phyloP scores from a whole-genome alignment of 2,797 vertebrate species.

The Alauda arvensis region DNA sequence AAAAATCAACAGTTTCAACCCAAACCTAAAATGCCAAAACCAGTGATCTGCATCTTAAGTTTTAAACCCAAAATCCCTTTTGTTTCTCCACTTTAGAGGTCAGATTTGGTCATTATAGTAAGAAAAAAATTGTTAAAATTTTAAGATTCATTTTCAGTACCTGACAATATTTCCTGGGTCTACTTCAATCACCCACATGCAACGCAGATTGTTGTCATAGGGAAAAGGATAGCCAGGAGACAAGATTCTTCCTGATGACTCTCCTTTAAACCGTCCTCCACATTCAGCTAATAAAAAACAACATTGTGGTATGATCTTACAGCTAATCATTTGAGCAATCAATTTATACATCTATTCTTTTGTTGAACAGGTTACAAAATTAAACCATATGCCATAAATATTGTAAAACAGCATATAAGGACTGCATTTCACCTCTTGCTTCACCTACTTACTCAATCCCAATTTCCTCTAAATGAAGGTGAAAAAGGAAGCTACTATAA shows the following conservation, averaged over 20 bases:
- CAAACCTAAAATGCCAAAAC: background rate
- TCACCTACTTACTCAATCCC: background rate
- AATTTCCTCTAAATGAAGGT: background rate
- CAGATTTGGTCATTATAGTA: background rate
- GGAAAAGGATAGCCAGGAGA: slow-evolving; percentile 98
- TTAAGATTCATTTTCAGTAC: slow-evolving; percentile 64
- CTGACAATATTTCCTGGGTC: slow-evolving; percentile 98
- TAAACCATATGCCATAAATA: background rate
- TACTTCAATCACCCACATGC: slow-evolving; percentile 95
- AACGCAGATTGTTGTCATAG: slow-evolving; percentile 96
- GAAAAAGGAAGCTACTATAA: background rate
- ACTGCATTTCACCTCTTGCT: background rate
- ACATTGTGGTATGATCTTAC: background rate
- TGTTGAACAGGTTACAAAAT: background rate
- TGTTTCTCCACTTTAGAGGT: background rate
- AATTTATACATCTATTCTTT: background rate
- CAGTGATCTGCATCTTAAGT: background rate
- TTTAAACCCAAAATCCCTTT: background rate
- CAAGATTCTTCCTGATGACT: slow-evolving; percentile 92
- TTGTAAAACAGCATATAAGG: background rate
- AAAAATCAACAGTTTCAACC: background rate
- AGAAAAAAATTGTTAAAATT: background rate
- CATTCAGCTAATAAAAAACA: slow-evolving; percentile 85
- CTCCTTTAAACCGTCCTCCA: slow-evolving; percentile 94
- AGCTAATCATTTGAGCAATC: background rate